phyloP scores from a whole-genome alignment of 2,797 vertebrate species.

The Sebastes paucispinis region DNA sequence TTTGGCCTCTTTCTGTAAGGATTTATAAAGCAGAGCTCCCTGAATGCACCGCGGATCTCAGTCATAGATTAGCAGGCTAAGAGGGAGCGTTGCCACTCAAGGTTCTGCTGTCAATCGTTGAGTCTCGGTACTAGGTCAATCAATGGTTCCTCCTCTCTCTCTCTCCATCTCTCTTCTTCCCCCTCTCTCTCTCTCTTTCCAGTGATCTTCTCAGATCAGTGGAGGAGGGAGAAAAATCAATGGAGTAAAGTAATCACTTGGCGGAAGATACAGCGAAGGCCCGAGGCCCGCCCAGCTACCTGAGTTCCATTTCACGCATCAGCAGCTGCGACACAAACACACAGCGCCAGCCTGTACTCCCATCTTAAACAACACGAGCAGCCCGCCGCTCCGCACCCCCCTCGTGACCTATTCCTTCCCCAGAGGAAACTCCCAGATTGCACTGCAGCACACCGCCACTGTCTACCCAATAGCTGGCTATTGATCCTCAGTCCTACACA shows the following conservation, averaged over 20 bases:
- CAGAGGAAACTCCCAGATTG: slow-evolving; percentile 79
- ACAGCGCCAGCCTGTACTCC: slow-evolving; percentile 62
- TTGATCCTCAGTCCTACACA: slow-evolving; percentile 68
- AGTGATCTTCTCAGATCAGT: slow-evolving; percentile 81
- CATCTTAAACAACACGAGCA: slow-evolving; percentile 78
- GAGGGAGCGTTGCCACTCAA: slow-evolving; percentile 64
- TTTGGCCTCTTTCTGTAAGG: slow-evolving; percentile 35
- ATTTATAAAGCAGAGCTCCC: slow-evolving; percentile 48
- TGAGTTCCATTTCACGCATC: slow-evolving; percentile 86
- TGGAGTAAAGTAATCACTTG: slow-evolving; percentile 84
- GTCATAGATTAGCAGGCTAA: slow-evolving; percentile 59
- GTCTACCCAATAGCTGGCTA: slow-evolving; percentile 65
- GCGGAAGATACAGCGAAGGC: slow-evolving; percentile 80
- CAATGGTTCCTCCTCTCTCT: slow-evolving; percentile 57
- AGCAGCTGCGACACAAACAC: slow-evolving; percentile 82
- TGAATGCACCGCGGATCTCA: slow-evolving; percentile 44
- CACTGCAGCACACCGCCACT: slow-evolving; percentile 65
- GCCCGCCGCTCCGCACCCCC: slow-evolving; percentile 53
- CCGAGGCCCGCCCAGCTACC: slow-evolving; percentile 79
- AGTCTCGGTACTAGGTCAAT: slow-evolving; percentile 77
- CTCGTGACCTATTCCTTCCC: slow-evolving; percentile 71
- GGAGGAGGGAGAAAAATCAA: slow-evolving; percentile 81
- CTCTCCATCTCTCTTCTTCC: neutral
- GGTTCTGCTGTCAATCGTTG: slow-evolving; percentile 74
- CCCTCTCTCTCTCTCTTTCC: slow-evolving; percentile 44